phyloP scores from a whole-genome alignment of 2,888 invertebrate species.

The Netelia inedita region DNA sequence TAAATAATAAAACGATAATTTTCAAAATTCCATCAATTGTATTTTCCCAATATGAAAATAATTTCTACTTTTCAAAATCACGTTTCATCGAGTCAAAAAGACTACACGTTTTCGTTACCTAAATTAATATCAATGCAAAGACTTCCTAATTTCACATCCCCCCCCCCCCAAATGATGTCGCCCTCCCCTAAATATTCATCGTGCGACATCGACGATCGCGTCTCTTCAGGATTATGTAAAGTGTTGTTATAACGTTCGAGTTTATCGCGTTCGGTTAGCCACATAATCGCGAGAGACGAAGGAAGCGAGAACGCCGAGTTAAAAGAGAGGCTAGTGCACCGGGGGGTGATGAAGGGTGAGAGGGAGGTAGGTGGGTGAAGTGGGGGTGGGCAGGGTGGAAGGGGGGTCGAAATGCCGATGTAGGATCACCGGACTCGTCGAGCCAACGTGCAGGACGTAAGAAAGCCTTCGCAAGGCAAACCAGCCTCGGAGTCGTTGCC shows the following conservation, averaged over 20 bases:
- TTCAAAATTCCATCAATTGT: too few species aligned
- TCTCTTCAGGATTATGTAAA: conserved; percentile 60
- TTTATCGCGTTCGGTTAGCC: conserved; percentile 62
- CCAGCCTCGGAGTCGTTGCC: conserved; percentile 72
- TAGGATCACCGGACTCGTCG: conserved; percentile 62
- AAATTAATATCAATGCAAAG: too few species aligned
- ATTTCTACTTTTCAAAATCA: too few species aligned
- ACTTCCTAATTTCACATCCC: too few species aligned
- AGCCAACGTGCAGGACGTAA: conserved; percentile 67
- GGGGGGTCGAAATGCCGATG: conserved; percentile 17
- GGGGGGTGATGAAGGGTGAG: background rate
- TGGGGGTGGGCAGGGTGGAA: too few species aligned
- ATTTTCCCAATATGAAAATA: too few species aligned
- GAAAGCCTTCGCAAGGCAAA: conserved; percentile 80
- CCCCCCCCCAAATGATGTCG: too few species aligned
- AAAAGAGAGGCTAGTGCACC: conserved; percentile 64
- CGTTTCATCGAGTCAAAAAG: too few species aligned
- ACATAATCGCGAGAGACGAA: conserved; percentile 62
- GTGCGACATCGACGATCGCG: background rate
- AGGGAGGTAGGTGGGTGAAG: background rate
- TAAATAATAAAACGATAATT: too few species aligned
- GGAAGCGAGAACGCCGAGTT: conserved; percentile 22
- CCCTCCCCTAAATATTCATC: background rate
- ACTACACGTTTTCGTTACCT: too few species aligned
- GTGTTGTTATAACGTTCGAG: conserved; percentile 43